phyloP scores from a whole-genome alignment of 2,113 vertebrate species.

The Mustela lutreola region DNA sequence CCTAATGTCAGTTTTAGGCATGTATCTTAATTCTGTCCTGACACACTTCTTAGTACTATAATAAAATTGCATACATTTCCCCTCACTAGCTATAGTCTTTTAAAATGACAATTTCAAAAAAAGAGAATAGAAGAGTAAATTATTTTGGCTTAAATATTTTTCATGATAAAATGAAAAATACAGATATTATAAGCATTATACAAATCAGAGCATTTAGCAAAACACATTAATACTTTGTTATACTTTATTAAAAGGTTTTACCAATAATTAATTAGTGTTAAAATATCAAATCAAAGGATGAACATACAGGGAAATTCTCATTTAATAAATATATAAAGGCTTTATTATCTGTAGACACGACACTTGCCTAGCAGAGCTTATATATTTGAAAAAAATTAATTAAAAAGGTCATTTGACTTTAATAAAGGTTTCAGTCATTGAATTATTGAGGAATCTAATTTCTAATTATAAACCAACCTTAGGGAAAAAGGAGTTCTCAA shows the following conservation, averaged over 20 bases:
- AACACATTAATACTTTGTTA: constrained; percentile 64
- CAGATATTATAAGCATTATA: not conserved
- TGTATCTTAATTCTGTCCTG: constrained; percentile 18
- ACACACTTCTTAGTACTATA: constrained; percentile 42
- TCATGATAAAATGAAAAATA: constrained; percentile 52
- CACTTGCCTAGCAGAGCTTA: not conserved
- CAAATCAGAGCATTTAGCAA: constrained; percentile 30
- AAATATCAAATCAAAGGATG: constrained; percentile 43
- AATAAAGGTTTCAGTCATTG: constrained; percentile 51
- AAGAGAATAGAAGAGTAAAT: constrained; percentile 41
- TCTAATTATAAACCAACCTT: constrained; percentile 74
- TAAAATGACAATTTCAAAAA: constrained; percentile 35
- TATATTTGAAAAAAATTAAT: constrained; percentile 59
- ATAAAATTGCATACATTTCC: not conserved
- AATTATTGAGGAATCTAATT: constrained; percentile 72
- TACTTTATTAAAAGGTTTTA: constrained; percentile 67
- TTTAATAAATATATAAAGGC: constrained; percentile 57
- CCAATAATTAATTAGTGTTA: constrained; percentile 43
- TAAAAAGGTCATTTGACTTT: constrained; percentile 80
- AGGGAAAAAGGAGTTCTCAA: constrained; percentile 66
- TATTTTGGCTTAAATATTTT: constrained; percentile 56
- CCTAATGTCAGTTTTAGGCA: constrained; percentile 18
- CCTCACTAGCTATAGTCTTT: not conserved
- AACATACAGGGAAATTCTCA: constrained; percentile 54
- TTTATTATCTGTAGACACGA: constrained; percentile 64